These are phyloP conservation scores for Acropternis orthonyx DNA, from an alignment of 2,797 vertebrate genomes.

Conservation along the genomic window DNA sequence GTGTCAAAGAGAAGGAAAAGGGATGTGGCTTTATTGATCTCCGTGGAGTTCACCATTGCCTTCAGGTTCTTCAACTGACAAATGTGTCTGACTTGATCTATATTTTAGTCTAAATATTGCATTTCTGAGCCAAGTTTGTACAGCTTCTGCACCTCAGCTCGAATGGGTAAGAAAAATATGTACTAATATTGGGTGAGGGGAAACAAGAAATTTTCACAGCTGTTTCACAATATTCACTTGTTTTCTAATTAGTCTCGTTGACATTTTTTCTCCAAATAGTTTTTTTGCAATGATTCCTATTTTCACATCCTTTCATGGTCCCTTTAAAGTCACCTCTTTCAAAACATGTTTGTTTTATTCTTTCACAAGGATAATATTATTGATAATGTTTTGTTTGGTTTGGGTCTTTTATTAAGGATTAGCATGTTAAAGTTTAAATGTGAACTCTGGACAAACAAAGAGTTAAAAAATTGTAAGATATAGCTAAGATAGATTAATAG, in stretches of 20 bases:
- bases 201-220: background rate
- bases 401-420: background rate
- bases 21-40: background rate
- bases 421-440: background rate
- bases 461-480: background rate
- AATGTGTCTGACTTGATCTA: background rate
- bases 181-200: background rate
- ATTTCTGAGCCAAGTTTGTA: background rate
- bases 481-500: background rate
- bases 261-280: background rate
- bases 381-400: background rate
- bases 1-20: background rate
- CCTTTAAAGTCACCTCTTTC: background rate
- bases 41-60: fast-evolving
- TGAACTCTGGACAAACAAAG: background rate
- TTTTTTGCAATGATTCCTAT: background rate
- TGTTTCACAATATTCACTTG: background rate
- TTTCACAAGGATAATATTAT: background rate
- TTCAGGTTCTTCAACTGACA: background rate
- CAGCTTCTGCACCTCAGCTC: background rate
- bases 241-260: background rate
- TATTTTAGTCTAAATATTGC: background rate
- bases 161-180: background rate
- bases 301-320: background rate
- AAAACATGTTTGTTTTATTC: background rate